Evolutionary conservation across 1,140 invertebrate genomes (phyloP).

Genomic region (Solenopsis invicta): DNA sequence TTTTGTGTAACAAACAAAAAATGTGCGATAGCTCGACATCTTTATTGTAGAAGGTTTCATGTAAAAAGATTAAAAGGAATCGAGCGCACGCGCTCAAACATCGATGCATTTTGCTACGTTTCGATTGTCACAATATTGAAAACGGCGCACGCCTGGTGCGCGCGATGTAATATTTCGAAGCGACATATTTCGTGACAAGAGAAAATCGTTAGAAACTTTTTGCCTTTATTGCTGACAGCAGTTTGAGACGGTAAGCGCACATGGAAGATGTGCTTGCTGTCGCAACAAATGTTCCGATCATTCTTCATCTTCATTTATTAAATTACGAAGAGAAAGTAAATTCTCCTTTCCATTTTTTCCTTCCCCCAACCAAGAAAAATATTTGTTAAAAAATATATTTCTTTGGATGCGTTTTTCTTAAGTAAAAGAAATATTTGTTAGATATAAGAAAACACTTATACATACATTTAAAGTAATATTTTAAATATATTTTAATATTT

Average conservation of each 20-base stretch:
- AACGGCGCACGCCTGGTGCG: neutral
- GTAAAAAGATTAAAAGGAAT: conserved; percentile 10
- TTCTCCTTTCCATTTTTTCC: neutral
- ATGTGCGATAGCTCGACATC: conserved; percentile 8
- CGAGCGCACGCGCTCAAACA: neutral
- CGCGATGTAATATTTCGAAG: conserved; percentile 1
- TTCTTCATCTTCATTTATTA: neutral
- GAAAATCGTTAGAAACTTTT: conserved; percentile 23
- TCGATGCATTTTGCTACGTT: conserved; percentile 1
- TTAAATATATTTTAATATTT: no score
- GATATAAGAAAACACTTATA: no score
- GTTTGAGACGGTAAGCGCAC: neutral
- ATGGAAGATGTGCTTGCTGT: neutral
- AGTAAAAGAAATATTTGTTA: no score
- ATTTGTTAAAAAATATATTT: no score
- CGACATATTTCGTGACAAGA: conserved; percentile 20
- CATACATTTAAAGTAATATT: no score
- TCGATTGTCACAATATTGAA: conserved; percentile 35
- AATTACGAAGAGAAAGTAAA: neutral
- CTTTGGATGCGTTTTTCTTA: no score
- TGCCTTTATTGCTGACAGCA: conserved; percentile 2
- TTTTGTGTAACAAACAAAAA: neutral
- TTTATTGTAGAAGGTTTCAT: conserved; percentile 42
- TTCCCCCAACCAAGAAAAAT: no score
- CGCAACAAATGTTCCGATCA: neutral